A percentile compares a stretch with the other conserved stretches of the same genome.
These are phyloP conservation scores for Propithecus coquereli DNA, from an alignment of 2,113 vertebrate species.

Conservation along the genomic window DNA sequence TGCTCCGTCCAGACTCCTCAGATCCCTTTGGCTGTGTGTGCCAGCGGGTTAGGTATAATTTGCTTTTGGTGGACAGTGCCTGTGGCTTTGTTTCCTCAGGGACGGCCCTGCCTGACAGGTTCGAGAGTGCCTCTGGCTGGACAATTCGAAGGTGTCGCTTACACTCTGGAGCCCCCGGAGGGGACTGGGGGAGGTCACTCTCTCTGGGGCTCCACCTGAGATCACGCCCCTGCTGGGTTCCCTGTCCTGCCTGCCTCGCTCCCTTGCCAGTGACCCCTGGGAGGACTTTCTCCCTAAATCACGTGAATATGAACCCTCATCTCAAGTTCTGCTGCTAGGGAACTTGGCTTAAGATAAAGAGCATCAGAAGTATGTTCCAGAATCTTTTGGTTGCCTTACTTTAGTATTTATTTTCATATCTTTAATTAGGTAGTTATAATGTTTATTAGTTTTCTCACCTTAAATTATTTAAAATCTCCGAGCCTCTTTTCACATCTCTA, in stretches of 20 bases:
- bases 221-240: not conserved
- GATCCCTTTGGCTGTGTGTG: not conserved
- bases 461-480: conserved; percentile 8
- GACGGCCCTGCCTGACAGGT: not conserved
- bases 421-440: not conserved
- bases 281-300: not conserved
- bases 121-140: not conserved
- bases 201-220: not conserved
- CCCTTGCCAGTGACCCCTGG: not conserved
- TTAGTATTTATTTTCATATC: conserved; percentile 9
- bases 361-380: not conserved
- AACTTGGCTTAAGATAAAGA: not conserved
- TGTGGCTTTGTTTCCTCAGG: not conserved
- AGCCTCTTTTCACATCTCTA: not conserved
- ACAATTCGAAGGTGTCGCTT: not conserved
- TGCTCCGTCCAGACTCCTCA: not conserved
- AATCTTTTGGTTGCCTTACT: not conserved
- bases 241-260: not conserved
- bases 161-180: not conserved
- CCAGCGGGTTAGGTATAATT: not conserved
- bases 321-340: not conserved
- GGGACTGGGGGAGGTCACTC: not conserved
- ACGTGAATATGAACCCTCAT: not conserved
- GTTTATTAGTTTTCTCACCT: not conserved
- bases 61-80: not conserved